Conservation (phyloP, 2,888 invertebrate species). For the Gastrophysa polygoni region DNA sequence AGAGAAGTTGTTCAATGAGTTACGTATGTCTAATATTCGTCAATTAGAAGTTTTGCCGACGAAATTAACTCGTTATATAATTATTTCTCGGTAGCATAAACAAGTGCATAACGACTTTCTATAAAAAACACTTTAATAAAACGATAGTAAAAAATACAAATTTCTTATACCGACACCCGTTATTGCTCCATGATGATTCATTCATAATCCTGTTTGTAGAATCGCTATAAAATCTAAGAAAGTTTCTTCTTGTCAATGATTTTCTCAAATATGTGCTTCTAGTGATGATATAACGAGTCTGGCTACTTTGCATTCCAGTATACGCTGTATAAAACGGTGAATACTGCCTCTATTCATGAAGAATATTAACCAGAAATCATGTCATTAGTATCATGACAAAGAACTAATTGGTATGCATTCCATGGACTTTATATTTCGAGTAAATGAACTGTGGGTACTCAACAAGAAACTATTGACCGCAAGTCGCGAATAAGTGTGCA, state of each 20-base stretch:
- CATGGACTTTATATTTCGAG: too few species aligned
- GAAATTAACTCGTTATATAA: background rate
- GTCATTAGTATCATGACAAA: background rate
- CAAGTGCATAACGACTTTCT: constrained; percentile 14
- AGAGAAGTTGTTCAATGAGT: too few species aligned
- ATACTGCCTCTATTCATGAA: background rate
- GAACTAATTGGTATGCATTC: background rate
- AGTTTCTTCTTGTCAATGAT: too few species aligned
- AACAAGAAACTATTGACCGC: background rate
- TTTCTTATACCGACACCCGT: too few species aligned
- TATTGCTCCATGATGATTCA: too few species aligned
- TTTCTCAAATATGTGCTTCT: too few species aligned
- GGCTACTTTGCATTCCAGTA: too few species aligned
- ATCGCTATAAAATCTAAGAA: too few species aligned
- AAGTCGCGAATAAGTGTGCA: too few species aligned
- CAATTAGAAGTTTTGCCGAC: background rate
- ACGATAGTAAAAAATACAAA: background rate
- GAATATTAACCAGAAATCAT: background rate
- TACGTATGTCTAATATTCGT: background rate
- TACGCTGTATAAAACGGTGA: too few species aligned
- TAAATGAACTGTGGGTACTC: background rate
- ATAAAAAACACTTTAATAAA: constrained; percentile 2
- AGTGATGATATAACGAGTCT: too few species aligned
- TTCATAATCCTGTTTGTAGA: too few species aligned
- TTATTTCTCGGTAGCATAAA: background rate